Evolutionary conservation across 2,113 vertebrate genomes (phyloP).

Genomic region (Hyaena hyaena): DNA sequence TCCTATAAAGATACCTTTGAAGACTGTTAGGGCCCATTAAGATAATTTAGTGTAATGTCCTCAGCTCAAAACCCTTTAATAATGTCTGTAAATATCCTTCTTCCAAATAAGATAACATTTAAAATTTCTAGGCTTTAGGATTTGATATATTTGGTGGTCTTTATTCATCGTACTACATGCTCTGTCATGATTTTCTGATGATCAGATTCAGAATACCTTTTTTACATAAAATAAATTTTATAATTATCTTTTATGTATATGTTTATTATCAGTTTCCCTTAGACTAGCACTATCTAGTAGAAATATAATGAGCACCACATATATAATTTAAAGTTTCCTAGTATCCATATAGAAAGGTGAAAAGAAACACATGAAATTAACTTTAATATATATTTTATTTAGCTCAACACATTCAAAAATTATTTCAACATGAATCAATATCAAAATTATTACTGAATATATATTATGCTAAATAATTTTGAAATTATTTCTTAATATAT

Average conservation of each 20-base stretch:
- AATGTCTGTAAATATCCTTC: neutral
- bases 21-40: neutral
- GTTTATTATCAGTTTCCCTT: neutral
- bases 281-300: neutral
- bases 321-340: constrained; percentile 15
- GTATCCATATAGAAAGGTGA: neutral
- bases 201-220: neutral
- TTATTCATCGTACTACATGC: neutral
- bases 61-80: neutral
- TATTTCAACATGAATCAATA: neutral
- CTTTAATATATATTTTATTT: neutral
- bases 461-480: neutral
- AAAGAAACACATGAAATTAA: neutral
- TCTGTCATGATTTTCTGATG: neutral
- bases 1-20: neutral
- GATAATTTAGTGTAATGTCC: neutral
- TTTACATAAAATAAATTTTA: neutral
- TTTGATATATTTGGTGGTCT: neutral
- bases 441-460: neutral
- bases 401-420: neutral
- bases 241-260: neutral
- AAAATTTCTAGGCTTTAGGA: neutral
- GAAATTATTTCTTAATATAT: neutral
- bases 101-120: neutral
- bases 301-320: neutral